phyloP scores from a whole-genome alignment of 2,113 vertebrate genomes.

The Atlantisia rogersi region DNA sequence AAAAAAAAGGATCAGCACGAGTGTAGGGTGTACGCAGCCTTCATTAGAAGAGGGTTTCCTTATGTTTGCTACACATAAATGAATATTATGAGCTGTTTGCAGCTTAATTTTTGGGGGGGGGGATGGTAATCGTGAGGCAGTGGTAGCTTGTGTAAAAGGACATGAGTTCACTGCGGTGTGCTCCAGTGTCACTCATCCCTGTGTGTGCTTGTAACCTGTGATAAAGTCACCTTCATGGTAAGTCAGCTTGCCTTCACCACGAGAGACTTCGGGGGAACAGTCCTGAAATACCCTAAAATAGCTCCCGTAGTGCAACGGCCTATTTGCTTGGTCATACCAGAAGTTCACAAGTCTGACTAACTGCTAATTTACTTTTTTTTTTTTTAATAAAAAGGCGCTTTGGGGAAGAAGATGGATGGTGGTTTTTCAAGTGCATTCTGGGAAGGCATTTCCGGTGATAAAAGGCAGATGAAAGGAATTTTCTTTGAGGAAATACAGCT shows the following conservation, averaged over 20 bases:
- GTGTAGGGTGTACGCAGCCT: neutral
- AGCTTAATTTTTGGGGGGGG: neutral
- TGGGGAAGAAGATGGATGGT: neutral
- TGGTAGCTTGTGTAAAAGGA: neutral
- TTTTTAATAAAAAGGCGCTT: neutral
- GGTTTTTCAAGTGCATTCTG: neutral
- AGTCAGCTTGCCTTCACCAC: neutral
- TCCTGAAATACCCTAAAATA: neutral
- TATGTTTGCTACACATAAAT: neutral
- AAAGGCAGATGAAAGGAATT: neutral
- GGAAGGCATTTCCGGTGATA: neutral
- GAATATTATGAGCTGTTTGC: neutral
- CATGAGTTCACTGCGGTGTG: fast-evolving
- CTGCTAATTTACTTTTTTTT: neutral
- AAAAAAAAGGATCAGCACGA: neutral
- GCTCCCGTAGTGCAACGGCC: fast-evolving
- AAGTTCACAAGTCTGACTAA: neutral
- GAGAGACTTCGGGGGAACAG: neutral
- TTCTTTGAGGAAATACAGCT: neutral
- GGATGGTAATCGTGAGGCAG: neutral
- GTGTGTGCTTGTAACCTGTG: neutral
- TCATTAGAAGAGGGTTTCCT: neutral
- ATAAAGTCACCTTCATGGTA: neutral
- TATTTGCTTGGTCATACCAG: neutral
- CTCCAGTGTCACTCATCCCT: fast-evolving